Percentiles rank a stretch among this genome's conserved stretches.
Evolutionary conservation across 2,797 vertebrate genomes (phyloP).

Genomic region (Furcifer pardalis): DNA sequence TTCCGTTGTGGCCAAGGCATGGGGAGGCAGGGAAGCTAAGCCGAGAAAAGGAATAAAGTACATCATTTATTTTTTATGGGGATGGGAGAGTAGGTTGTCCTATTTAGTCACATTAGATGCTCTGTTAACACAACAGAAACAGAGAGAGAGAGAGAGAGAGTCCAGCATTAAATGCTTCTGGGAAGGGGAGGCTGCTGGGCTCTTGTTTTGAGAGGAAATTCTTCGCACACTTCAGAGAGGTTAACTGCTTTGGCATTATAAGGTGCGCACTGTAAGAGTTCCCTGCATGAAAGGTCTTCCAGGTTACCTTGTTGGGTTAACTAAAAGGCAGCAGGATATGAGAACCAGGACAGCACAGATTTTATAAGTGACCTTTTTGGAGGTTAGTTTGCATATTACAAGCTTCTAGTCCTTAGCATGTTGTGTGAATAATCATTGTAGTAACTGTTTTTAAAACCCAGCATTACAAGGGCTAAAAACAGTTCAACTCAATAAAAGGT

Average conservation of each 20-base stretch:
- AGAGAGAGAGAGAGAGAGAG: too few species aligned
- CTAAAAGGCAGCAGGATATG: not conserved
- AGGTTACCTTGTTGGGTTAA: not conserved
- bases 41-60: slow-evolving; percentile 57
- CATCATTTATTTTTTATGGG: slow-evolving; percentile 77
- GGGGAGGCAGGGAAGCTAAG: slow-evolving; percentile 53
- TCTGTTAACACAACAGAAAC: slow-evolving; percentile 78
- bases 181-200: slow-evolving; percentile 29
- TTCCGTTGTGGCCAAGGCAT: slow-evolving; percentile 41
- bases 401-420: not conserved
- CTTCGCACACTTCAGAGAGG: slow-evolving; percentile 25
- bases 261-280: not conserved
- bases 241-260: slow-evolving; percentile 54
- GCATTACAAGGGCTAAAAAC: not conserved
- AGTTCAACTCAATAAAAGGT: not conserved
- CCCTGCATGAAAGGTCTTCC: not conserved
- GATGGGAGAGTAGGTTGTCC: slow-evolving; percentile 75
- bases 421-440: too few species aligned
- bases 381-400: not conserved
- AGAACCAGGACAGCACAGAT: not conserved
- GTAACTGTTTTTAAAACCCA: too few species aligned
- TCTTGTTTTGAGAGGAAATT: slow-evolving; percentile 34
- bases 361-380: not conserved
- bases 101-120: slow-evolving; percentile 82
- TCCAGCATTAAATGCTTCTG: slow-evolving; percentile 51